Base-by-base conservation (phyloP, 1,140 invertebrate genomes). In the Saccostrea glomerata region DNA sequence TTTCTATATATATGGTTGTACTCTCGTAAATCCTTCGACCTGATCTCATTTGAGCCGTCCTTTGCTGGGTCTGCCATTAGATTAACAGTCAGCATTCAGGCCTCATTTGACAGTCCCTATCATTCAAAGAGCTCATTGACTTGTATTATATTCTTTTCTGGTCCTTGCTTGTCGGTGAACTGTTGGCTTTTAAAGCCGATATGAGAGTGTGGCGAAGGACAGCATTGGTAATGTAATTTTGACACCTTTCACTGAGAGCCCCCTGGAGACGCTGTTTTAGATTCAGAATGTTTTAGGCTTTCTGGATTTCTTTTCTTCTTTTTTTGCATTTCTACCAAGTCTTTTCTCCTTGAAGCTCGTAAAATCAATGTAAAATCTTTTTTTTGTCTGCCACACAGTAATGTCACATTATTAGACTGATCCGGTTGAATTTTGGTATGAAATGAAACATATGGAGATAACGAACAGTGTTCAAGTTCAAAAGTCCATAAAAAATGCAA, bases 171-270 rank as follows among this genome's bases (percentile, higher is more conserved):
- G 70, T 77, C 25, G 70, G 36, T 30, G 70, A 77, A 7, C 70
- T 36, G 4, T 15, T 77, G 70, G 70, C 70, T 77, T 77, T 36
- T 77, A 36, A 77, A 77, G 25, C 23, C 30, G 70, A 36, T 4
- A 23, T 77, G 23, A 36, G 15, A 30, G 25, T 77, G 70, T 30
- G 70, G 30, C 15, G 70, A 36, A 25, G 23, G 70, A 77, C 70
- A 77, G 70, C 23, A 77, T 77, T 13, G 70, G 25, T 77, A 77
- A 77, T 77, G 70, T 36, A 77, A 77, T 77, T 77, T 77, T 77
- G 70, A 77, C 70, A 77, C 70, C 30, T 77, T 77, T 77, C 70
- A 30, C 25, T 30, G 25, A 77, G 70, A 25, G 15, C 15, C 25
- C 70, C 70, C 70, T 1, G 12, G 70, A 77, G 70, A 30, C 70